phyloP scores from a whole-genome alignment of 1,140 invertebrate species.

The Tetragnatha versicolor region DNA sequence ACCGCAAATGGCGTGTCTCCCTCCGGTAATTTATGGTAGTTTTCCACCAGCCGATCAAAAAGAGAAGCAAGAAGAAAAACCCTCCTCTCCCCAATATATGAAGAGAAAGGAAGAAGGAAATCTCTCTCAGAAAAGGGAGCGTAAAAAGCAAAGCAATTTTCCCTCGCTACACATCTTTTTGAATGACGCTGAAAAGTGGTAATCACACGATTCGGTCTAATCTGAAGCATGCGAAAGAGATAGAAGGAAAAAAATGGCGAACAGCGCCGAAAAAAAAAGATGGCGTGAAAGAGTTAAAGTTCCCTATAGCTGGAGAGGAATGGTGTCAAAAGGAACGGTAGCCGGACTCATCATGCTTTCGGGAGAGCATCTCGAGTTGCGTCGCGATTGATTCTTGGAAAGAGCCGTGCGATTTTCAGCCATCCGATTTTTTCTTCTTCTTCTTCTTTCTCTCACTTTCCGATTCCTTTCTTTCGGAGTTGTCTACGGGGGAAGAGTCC shows the following conservation, averaged over 20 bases:
- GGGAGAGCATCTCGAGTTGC: slow-evolving; percentile 35
- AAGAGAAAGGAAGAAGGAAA: neutral
- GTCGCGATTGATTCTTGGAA: slow-evolving; percentile 36
- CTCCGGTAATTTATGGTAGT: slow-evolving; percentile 28
- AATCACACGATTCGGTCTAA: slow-evolving; percentile 46
- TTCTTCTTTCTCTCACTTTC: neutral
- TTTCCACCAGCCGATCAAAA: slow-evolving; percentile 12
- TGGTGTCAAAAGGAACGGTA: slow-evolving; percentile 4
- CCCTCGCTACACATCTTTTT: slow-evolving; percentile 28
- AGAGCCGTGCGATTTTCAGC: slow-evolving; percentile 46
- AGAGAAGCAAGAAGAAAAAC: neutral
- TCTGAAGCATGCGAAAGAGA: slow-evolving; percentile 17
- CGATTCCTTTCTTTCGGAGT: neutral
- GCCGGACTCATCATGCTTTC: neutral
- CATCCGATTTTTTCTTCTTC: slow-evolving; percentile 13
- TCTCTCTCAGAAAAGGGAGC: no score
- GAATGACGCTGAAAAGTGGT: slow-evolving; percentile 50
- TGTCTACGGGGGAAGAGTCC: no score
- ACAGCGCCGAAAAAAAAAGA: slow-evolving; percentile 2
- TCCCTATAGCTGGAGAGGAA: slow-evolving; percentile 4
- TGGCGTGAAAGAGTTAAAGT: slow-evolving; percentile 30
- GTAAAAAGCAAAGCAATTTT: slow-evolving; percentile 39
- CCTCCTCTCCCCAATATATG: neutral
- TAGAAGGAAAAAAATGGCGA: slow-evolving; percentile 6
- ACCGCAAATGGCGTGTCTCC: slow-evolving; percentile 42